A percentile compares a stretch with the other conserved stretches of the same genome.
Conservation (phyloP, 2,113 vertebrate genomes). For the Ophiodon elongatus region DNA sequence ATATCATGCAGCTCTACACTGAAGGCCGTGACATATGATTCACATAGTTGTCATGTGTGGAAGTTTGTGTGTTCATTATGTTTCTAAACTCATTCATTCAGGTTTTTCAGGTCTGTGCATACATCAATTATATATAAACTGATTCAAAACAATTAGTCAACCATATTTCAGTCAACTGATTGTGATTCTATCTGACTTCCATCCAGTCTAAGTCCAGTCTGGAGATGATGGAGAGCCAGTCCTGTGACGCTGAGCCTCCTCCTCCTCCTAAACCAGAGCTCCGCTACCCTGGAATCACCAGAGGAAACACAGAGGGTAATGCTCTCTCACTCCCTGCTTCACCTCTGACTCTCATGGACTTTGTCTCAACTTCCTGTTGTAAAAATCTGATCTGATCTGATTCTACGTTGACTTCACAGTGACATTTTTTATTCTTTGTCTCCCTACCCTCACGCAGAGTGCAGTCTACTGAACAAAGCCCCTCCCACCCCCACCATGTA, state of each 20-base stretch:
- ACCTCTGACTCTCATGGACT: not conserved
- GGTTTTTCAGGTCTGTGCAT: not conserved
- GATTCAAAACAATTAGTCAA: not conserved
- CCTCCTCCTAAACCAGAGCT: slow-evolving; percentile 97
- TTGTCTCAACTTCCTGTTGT: not conserved
- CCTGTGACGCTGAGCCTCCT: slow-evolving; percentile 94
- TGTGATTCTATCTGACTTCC: not conserved
- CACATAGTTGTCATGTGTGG: not conserved
- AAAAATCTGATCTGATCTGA: not conserved
- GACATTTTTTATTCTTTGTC: not conserved
- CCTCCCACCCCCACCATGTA: slow-evolving; percentile 98
- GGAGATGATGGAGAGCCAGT: slow-evolving; percentile 97
- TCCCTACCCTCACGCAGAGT: slow-evolving; percentile 82
- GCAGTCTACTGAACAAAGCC: slow-evolving; percentile 90
- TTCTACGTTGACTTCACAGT: not conserved
- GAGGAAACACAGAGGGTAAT: slow-evolving; percentile 90
- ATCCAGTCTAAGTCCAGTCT: slow-evolving; percentile 92
- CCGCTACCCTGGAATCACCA: slow-evolving; percentile 90
- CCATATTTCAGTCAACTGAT: not conserved
- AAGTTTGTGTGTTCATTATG: not conserved
- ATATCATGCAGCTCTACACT: too few relatives aligned
- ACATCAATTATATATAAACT: not conserved
- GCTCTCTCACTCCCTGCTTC: not conserved
- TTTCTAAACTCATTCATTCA: not conserved
- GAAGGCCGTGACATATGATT: too few relatives aligned